Evolutionary conservation across 2,888 invertebrate species (phyloP).

Genomic region (Netelia inedita): DNA sequence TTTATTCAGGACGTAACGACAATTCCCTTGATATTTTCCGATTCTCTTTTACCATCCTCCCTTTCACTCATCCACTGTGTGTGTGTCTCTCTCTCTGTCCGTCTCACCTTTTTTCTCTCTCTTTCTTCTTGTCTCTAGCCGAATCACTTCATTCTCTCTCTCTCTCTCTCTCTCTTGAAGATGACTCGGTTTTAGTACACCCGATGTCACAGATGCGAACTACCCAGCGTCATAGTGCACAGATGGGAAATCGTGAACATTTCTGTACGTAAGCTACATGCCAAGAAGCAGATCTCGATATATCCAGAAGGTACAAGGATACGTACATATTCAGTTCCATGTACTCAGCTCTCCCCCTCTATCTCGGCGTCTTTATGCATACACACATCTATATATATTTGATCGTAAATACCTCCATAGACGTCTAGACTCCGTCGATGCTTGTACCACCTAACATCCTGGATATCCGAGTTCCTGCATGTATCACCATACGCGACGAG

Average conservation of each 20-base stretch:
- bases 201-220: background rate
- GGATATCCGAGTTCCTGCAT: constrained; percentile 59
- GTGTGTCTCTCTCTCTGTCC: no score
- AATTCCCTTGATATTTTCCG: no score
- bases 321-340: background rate
- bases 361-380: background rate
- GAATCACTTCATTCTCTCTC: background rate
- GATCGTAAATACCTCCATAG: constrained; percentile 39
- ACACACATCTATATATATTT: constrained; percentile 22
- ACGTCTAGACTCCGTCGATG: constrained; percentile 66
- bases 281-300: background rate
- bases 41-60: no score
- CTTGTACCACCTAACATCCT: constrained; percentile 63
- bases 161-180: background rate
- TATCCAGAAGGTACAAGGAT: background rate
- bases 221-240: background rate
- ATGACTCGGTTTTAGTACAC: background rate
- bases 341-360: background rate
- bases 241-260: constrained; percentile 32
- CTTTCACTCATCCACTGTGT: no score
- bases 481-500: constrained; percentile 62
- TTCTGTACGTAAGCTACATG: constrained; percentile 1
- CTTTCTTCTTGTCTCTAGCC: no score
- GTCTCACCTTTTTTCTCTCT: no score
- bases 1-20: no score